Evolutionary conservation across 2,797 vertebrate genomes (phyloP).

Genomic region (Parauchenoglanis ngamensis): DNA sequence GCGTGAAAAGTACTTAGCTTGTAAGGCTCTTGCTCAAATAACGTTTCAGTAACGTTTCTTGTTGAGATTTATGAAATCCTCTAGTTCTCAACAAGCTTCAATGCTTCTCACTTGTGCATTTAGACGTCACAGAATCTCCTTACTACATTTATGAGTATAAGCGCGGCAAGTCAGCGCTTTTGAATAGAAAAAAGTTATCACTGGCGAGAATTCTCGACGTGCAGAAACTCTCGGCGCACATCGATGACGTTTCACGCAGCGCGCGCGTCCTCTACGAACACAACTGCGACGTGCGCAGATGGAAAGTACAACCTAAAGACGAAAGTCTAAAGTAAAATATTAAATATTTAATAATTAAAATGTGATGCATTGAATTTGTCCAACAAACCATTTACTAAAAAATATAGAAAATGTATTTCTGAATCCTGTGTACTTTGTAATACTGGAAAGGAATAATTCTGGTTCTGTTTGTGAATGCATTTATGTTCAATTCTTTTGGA

Average conservation of each 20-base stretch:
- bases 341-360: too few relatives aligned
- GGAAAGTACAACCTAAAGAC: not conserved
- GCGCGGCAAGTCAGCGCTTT: not conserved
- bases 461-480: too few relatives aligned
- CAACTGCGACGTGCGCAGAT: not conserved
- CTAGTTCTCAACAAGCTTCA: not conserved
- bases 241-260: slow-evolving; percentile 26
- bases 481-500: too few relatives aligned
- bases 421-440: too few relatives aligned
- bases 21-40: not conserved
- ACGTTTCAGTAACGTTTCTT: slow-evolving; percentile 6
- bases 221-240: slow-evolving; percentile 17
- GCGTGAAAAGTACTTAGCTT: too few relatives aligned
- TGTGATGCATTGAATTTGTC: too few relatives aligned
- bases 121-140: not conserved
- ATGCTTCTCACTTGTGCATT: too few relatives aligned
- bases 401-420: too few relatives aligned
- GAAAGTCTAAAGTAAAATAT: not conserved
- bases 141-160: not conserved
- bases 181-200: not conserved
- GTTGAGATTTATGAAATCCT: not conserved
- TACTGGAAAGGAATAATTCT: too few relatives aligned
- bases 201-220: not conserved
- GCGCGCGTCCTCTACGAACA: not conserved
- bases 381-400: too few relatives aligned